Base-by-base conservation (phyloP, 2,888 invertebrate genomes). In the Julus scandinavius region DNA sequence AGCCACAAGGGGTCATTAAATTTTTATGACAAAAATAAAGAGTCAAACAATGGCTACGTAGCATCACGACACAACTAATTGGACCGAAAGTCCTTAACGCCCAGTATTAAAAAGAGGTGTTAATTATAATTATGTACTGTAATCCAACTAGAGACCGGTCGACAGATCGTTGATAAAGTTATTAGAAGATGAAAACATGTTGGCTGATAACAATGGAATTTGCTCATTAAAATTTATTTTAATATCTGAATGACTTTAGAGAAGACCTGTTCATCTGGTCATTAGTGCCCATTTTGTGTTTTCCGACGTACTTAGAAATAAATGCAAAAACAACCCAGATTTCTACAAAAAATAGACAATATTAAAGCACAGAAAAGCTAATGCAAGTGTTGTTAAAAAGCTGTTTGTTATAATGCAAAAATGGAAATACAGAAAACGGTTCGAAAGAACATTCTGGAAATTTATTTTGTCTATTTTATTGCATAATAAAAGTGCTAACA, bases 131-230 rank as follows among this genome's bases (percentile, higher is more conserved):
- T 29, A 20, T 9, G 29, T n/a, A n/a, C n/a, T n/a, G 11, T 38
- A 38, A 38, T 38, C 13, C 29, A 80, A 80, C 13, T 38, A 13
- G 2, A 7, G 38, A 13, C 29, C 80, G 13, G 29, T 80, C 7
- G 29, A 38, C 38, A 9, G 80, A 80, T 29, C 29, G 1, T 80
- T 13, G 80, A 80, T 80, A 13, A 38, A 11, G 80, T 80, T 80
- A 80, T 38, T 80, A 80, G 38, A 80, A 80, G 9, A 38, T 80
- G 13, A 20, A 80, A 80, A 80, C 80, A 80, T 29, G 80, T 80
- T 38, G 1, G 13, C 11, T 38, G 80, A 38, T 38, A 80, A 80
- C 13, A 38, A 80, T 80, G 20, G 7, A 29, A 80, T 29, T 2
- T 6, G 20, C 9, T 38, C 80, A 80, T 80, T 80, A 80, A 38